Evolutionary conservation across 2,797 vertebrate species (phyloP).

Genomic region (Erithacus rubecula): DNA sequence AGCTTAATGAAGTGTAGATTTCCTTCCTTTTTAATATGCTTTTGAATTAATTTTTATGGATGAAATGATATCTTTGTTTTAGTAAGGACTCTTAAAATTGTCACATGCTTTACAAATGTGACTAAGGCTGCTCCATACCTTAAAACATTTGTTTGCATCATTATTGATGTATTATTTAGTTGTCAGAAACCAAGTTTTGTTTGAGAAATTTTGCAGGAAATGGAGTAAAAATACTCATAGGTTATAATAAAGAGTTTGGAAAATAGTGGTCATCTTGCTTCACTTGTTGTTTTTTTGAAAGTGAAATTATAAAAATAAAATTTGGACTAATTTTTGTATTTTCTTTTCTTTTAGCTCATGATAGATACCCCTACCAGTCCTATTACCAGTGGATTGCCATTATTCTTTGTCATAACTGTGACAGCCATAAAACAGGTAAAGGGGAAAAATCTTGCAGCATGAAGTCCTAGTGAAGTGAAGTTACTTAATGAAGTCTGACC

Average conservation of each 20-base stretch:
- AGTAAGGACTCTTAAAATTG: background rate
- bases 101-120: background rate
- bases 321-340: background rate
- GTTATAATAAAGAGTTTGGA: background rate
- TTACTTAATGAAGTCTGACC: background rate
- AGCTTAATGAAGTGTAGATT: background rate
- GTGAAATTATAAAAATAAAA: background rate
- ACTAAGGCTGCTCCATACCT: background rate
- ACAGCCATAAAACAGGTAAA: constrained; percentile 98
- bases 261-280: background rate
- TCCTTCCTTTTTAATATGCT: background rate
- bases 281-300: background rate
- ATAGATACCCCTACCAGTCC: constrained; percentile 99
- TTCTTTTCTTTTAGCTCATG: constrained; percentile 86
- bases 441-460: background rate
- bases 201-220: background rate
- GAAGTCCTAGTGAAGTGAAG: background rate
- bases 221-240: background rate
- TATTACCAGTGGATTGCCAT: constrained; percentile 96
- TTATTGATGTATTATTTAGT: background rate
- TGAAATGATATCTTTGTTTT: background rate
- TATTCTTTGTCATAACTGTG: constrained; percentile 98
- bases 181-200: background rate
- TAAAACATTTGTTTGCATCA: background rate
- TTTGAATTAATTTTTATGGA: background rate